Percentiles rank a stretch among this genome's conserved stretches.
Conservation (phyloP, 2,888 invertebrate genomes). For the Gryllus longicercus region DNA sequence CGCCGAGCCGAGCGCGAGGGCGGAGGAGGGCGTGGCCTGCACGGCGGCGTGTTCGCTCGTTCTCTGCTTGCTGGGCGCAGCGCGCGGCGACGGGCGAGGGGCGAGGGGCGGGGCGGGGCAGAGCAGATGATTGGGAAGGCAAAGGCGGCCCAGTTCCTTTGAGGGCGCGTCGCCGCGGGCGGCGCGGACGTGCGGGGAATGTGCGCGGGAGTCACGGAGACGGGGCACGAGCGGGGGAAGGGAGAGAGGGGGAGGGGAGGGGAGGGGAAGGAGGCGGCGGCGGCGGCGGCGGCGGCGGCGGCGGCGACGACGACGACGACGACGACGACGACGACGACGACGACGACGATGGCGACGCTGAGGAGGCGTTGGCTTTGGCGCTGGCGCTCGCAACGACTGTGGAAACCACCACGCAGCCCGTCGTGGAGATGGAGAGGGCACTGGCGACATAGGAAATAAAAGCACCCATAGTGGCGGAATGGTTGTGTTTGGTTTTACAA, state of each 20-base stretch:
- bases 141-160: constrained; percentile 8
- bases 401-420: too few species aligned
- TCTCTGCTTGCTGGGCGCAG: neutral
- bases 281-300: neutral
- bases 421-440: too few species aligned
- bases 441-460: too few species aligned
- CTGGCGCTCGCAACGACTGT: too few species aligned
- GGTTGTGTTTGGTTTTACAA: too few species aligned
- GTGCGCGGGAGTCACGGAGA: neutral
- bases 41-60: neutral
- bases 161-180: neutral
- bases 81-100: neutral
- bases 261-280: neutral
- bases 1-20: neutral
- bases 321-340: too few species aligned
- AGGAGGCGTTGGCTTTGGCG: too few species aligned
- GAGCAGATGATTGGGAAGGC: neutral
- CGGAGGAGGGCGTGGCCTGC: neutral
- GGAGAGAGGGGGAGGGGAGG: neutral
- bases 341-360: too few species aligned
- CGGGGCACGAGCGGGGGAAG: neutral
- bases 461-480: too few species aligned
- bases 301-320: neutral
- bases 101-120: neutral
- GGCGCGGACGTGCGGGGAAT: neutral